A percentile compares a stretch with the other conserved stretches of the same genome.
phyloP scores from a whole-genome alignment of 2,888 invertebrate genomes.

The Ennomos fuscantarius region DNA sequence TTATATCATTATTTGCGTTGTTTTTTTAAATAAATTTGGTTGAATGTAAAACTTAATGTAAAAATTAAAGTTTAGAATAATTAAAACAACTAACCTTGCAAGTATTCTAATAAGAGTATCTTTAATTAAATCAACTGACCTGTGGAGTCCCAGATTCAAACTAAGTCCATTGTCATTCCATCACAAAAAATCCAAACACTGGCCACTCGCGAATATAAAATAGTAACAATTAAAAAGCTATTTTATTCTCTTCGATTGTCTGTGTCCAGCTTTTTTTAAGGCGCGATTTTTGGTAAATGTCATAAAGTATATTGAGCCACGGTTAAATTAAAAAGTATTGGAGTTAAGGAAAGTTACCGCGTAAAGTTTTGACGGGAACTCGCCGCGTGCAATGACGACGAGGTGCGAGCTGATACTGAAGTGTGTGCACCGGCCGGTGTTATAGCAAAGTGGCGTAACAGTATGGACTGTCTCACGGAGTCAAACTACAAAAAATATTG shows the following conservation, averaged over 20 bases:
- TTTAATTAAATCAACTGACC: constrained; percentile 27
- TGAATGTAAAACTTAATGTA: no score
- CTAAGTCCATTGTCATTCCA: constrained; percentile 32
- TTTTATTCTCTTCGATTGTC: constrained; percentile 1
- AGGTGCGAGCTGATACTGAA: constrained; percentile 20
- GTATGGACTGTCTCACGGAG: constrained; percentile 9
- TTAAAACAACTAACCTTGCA: neutral
- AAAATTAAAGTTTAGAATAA: no score
- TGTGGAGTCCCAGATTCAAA: constrained; percentile 32
- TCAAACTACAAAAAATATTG: no score
- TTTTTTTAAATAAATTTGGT: no score
- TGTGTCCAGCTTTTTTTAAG: neutral
- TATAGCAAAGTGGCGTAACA: constrained; percentile 1
- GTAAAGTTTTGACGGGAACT: constrained; percentile 34
- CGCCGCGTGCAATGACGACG: constrained; percentile 12
- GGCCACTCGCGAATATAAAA: constrained; percentile 19
- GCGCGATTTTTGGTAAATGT: neutral
- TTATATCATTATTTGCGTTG: no score
- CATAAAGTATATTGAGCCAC: neutral
- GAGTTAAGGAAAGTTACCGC: constrained; percentile 32
- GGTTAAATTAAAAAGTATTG: constrained; percentile 4
- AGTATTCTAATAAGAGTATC: constrained; percentile 3
- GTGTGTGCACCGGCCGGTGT: constrained; percentile 5
- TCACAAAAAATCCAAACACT: constrained; percentile 16
- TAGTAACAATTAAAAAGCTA: constrained; percentile 4